These are phyloP conservation scores for Leucoptera coffeella DNA, from an alignment of 2,888 invertebrate species.

Conservation along the genomic window DNA sequence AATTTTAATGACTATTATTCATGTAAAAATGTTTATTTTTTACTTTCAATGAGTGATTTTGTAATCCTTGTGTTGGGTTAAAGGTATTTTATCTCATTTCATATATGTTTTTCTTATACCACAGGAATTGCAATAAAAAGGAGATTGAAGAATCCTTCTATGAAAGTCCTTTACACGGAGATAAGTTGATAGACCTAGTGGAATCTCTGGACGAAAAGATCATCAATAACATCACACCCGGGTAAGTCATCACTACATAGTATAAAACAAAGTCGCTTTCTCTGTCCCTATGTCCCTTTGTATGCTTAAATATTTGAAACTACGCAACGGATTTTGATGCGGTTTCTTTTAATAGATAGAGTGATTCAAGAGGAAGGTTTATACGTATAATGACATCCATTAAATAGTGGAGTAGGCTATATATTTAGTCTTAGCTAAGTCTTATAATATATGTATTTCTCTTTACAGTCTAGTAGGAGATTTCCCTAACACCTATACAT, in stretches of 20 bases:
- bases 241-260: constrained; percentile 49
- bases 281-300: no score
- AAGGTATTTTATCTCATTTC: not conserved
- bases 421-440: constrained; percentile 52
- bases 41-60: no score
- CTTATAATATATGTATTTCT: no score
- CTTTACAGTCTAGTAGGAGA: constrained; percentile 57
- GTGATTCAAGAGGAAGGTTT: not conserved
- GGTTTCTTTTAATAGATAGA: no score
- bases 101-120: constrained; percentile 7
- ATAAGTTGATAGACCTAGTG: constrained; percentile 60
- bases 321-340: no score
- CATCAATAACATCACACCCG: constrained; percentile 61
- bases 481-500: constrained; percentile 91
- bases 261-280: no score
- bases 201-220: constrained; percentile 63
- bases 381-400: not conserved
- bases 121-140: constrained; percentile 63
- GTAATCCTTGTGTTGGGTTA: no score
- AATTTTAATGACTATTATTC: no score
- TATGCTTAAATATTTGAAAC: no score
- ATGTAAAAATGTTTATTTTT: no score
- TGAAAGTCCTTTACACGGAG: constrained; percentile 29
- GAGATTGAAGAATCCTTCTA: constrained; percentile 62
- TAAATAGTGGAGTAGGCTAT: constrained; percentile 27